Evolutionary conservation across 2,888 invertebrate species (phyloP), one percentile per base, ranked within the genome.

Genomic region (Sesia bembeciformis): DNA sequence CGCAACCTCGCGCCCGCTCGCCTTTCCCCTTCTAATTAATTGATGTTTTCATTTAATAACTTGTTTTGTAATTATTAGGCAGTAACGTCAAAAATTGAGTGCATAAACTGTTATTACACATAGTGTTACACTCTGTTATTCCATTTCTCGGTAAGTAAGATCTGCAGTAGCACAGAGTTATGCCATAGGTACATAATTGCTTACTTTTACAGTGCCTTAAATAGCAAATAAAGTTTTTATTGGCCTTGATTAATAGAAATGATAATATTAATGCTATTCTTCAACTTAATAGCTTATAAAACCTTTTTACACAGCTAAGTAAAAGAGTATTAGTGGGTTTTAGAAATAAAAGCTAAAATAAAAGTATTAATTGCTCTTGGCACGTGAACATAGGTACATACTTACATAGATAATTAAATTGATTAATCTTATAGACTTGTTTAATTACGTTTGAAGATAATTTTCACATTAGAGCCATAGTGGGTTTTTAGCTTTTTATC

Each of bases 11-110:
- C 78, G 79, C 81, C 81, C 81, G 82, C 84, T 82, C 81, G 84
- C 84, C 77, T 82, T 83, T 82, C 81, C 78, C 78, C 77, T 81
- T 81, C 74, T 85, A 85, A 87, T 87, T 89, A 87, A 88, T 88
- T 85, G 84, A 87, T 82, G 83, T 85, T 84, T 85, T 85, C 78
- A 85, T 86, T 87, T 84, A 82, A 84, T 84, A 78, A 79, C 81
- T 78, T 79, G 81, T 82, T 76, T 76, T 76, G 74, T 87, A 84
- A 86, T 85, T 84, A 86, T 85, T 84, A 81, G 76, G 71, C 69
- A 71, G 72, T 71, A 76, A 78, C 78, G 77, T 80, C 71, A 75
- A 70, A 78, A 79, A 82, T 81, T 79, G 76, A 78, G 85, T 82
- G 84, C 74, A 76, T 74, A 74, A 75, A 72, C 68, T 74, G 46